Conservation (phyloP, 53 echinoderm and acorn worm genomes). For the Echinometra lucunter region DNA sequence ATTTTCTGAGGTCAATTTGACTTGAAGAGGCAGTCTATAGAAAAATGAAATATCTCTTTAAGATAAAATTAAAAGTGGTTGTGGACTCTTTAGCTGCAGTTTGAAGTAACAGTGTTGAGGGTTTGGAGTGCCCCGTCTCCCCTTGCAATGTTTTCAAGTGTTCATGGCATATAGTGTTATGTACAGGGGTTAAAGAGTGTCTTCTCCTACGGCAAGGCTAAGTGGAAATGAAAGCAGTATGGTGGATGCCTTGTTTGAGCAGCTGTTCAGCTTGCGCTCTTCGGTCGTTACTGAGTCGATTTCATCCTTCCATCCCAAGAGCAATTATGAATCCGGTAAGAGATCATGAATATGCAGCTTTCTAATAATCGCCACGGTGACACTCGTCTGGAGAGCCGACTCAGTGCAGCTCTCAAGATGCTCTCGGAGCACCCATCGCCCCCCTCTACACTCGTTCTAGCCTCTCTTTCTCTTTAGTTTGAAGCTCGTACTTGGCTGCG, state of each 20-base stretch:
- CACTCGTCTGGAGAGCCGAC: conserved; percentile 68
- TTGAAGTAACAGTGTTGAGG: conserved; percentile 33
- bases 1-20: neutral
- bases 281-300: conserved; percentile 72
- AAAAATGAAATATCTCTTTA: neutral
- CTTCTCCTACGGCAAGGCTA: conserved; percentile 30
- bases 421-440: conserved; percentile 21
- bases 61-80: conserved; percentile 56
- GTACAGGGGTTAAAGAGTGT: neutral
- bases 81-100: conserved; percentile 26
- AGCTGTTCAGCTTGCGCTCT: conserved; percentile 60
- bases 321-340: conserved; percentile 72
- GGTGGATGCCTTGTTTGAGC: conserved; percentile 54
- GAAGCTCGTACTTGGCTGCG: neutral
- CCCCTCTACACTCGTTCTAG: conserved; percentile 34
- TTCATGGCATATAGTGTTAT: conserved; percentile 14
- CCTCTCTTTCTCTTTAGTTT: neutral
- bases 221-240: conserved; percentile 67
- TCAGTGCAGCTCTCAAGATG: conserved; percentile 60
- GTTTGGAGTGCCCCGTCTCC: conserved; percentile 15
- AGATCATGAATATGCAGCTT: conserved; percentile 69
- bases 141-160: conserved; percentile 19
- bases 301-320: conserved; percentile 61
- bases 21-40: neutral
- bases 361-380: conserved; percentile 74